Evolutionary conservation across 2,888 invertebrate species (phyloP).

Genomic region (Pollenia amentaria): DNA sequence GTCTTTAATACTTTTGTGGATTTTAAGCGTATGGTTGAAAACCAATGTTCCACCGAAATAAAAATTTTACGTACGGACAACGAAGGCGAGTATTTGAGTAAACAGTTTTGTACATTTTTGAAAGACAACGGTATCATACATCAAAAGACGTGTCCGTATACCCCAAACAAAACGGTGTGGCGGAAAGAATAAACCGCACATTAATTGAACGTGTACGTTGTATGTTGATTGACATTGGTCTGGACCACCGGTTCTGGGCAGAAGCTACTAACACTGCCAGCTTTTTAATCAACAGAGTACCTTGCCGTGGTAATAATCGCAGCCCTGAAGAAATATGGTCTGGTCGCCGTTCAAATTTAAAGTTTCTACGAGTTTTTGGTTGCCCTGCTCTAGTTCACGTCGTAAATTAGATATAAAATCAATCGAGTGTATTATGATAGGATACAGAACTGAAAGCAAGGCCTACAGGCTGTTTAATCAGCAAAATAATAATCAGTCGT

Average conservation of each 20-base stretch:
- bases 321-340: too few relatives aligned
- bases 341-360: too few relatives aligned
- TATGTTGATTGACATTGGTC: conserved; percentile 73
- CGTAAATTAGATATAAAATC: not conserved
- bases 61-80: too few relatives aligned
- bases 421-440: too few relatives aligned
- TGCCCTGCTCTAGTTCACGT: conserved; percentile 66
- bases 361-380: conserved; percentile 65
- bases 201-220: too few relatives aligned
- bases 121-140: too few relatives aligned
- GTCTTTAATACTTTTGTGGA: not conserved
- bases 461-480: conserved; percentile 35
- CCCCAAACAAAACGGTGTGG: too few relatives aligned
- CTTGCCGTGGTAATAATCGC: conserved; percentile 62
- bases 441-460: conserved; percentile 33
- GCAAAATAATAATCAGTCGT: conserved; percentile 21
- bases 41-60: conserved; percentile 71
- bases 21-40: conserved; percentile 70
- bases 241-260: conserved; percentile 70
- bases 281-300: conserved; percentile 70
- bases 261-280: conserved; percentile 66
- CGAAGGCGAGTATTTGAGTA: too few relatives aligned
- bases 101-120: too few relatives aligned
- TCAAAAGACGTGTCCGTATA: too few relatives aligned
- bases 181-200: too few relatives aligned